These are phyloP conservation scores for Gambelia wislizenii DNA, from an alignment of 2,797 vertebrate species.

Conservation along the genomic window DNA sequence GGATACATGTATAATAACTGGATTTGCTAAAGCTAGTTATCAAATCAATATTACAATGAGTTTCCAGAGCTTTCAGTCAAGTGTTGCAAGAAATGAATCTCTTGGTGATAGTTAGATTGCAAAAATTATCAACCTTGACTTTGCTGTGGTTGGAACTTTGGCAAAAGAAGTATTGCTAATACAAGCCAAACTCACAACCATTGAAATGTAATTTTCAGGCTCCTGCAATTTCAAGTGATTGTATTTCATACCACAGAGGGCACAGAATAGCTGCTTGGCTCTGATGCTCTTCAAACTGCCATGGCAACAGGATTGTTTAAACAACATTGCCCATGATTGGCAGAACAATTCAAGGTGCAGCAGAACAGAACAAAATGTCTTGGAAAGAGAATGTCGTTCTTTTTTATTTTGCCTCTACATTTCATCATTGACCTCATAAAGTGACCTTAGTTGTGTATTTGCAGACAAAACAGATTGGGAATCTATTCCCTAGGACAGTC, in stretches of 20 bases:
- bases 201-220: conserved; percentile 12
- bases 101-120: neutral
- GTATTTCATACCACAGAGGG: conserved; percentile 29
- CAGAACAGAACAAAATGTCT: conserved; percentile 24
- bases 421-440: conserved; percentile 22
- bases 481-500: neutral
- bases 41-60: neutral
- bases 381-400: neutral
- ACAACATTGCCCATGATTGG: conserved; percentile 24
- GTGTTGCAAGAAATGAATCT: neutral
- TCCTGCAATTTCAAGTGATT: conserved; percentile 36
- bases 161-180: conserved; percentile 5
- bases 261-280: conserved; percentile 23
- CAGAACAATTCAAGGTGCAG: neutral
- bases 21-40: neutral
- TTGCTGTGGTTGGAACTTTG: neutral
- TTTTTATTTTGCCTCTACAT: neutral
- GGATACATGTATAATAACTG: neutral
- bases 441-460: neutral
- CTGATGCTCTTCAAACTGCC: conserved; percentile 21
- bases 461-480: neutral
- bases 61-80: neutral
- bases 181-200: neutral
- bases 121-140: conserved; percentile 3
- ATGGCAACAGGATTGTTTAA: conserved; percentile 11